Evolutionary conservation across 2,888 invertebrate species (phyloP).

Genomic region (Ceriagrion tenellum): DNA sequence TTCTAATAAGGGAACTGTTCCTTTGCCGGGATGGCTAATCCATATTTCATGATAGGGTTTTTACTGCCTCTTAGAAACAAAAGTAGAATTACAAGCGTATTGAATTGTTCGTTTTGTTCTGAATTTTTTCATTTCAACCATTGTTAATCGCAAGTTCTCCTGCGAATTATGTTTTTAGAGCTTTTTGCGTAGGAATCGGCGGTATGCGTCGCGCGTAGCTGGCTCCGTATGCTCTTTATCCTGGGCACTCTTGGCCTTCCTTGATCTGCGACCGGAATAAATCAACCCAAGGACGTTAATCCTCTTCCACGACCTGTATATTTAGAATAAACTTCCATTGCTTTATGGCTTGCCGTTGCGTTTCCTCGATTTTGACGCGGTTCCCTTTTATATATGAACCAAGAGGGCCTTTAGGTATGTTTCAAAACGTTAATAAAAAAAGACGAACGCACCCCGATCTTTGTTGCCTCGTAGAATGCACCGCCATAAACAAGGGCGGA

Average conservation of each 20-base stretch:
- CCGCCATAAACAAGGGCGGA: conserved; percentile 41
- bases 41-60: no score
- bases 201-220: neutral
- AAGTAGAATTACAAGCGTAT: neutral
- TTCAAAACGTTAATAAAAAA: neutral
- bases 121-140: neutral
- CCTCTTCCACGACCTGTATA: neutral
- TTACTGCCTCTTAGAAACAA: neutral
- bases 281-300: neutral
- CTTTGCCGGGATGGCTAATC: no score
- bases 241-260: neutral
- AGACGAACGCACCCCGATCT: neutral
- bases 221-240: neutral
- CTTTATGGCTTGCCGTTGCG: neutral
- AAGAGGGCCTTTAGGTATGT: neutral
- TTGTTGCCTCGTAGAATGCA: neutral
- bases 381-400: neutral
- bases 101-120: neutral
- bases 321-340: neutral
- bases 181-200: neutral
- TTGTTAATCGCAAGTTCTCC: neutral
- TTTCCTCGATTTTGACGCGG: conserved; percentile 12
- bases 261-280: neutral
- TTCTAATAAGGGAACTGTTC: no score
- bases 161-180: neutral